Conservation (phyloP, 1,140 invertebrate species). For the Gryon sp. region DNA sequence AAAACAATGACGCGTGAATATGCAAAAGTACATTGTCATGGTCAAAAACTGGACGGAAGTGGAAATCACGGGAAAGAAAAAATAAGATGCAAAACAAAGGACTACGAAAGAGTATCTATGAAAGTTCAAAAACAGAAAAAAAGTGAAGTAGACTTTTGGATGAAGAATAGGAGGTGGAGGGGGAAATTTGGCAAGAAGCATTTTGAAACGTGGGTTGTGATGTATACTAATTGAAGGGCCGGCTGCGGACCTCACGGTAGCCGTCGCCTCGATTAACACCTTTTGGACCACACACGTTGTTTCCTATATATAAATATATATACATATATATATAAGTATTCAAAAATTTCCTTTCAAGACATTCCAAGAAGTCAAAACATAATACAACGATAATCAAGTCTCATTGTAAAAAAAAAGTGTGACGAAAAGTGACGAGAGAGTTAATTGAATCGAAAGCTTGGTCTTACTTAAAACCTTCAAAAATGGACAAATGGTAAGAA, state of each 20-base stretch:
- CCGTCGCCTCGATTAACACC: slow-evolving; percentile 77
- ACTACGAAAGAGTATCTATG: neutral
- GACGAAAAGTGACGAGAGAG: slow-evolving; percentile 59
- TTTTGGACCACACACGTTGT: slow-evolving; percentile 75
- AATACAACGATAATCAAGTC: slow-evolving; percentile 21
- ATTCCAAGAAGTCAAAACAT: slow-evolving; percentile 54
- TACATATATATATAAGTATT: too few relatives aligned
- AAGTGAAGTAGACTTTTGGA: slow-evolving; percentile 41
- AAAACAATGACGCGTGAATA: too few relatives aligned
- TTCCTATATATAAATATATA: slow-evolving; percentile 45
- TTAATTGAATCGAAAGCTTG: slow-evolving; percentile 60
- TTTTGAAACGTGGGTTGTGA: slow-evolving; percentile 60
- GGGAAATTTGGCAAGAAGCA: slow-evolving; percentile 27
- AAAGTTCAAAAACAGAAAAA: slow-evolving; percentile 28
- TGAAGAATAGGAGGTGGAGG: neutral
- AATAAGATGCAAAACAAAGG: neutral
- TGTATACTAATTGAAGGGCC: slow-evolving; percentile 79
- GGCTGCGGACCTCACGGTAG: slow-evolving; percentile 75
- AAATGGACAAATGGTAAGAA: too few relatives aligned
- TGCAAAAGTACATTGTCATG: too few relatives aligned
- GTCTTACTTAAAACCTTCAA: too few relatives aligned
- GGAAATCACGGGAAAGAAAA: too few relatives aligned
- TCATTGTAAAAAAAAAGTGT: slow-evolving; percentile 55
- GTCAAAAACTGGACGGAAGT: too few relatives aligned
- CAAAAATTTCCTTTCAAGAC: slow-evolving; percentile 56